These are phyloP conservation scores for Aporophyla lueneburgensis DNA, from an alignment of 2,888 invertebrate species.

Conservation along the genomic window DNA sequence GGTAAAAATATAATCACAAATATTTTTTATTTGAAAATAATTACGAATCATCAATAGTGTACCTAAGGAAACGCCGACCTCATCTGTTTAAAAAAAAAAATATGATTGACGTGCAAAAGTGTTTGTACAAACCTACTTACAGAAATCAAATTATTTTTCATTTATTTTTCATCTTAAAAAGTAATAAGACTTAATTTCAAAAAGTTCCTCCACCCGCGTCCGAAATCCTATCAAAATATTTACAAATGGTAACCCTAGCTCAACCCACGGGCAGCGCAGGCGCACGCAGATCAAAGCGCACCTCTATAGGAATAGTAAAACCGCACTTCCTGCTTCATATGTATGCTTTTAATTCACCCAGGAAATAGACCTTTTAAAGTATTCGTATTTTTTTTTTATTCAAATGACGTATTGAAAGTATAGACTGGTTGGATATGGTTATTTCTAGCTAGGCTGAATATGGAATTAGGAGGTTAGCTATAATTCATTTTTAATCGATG, in stretches of 20 bases:
- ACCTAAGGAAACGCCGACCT: no score
- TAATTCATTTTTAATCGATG: not conserved
- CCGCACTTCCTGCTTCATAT: slow-evolving; percentile 45
- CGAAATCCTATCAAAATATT: slow-evolving; percentile 27
- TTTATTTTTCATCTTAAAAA: not conserved
- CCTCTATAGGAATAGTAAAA: slow-evolving; percentile 49
- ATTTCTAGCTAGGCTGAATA: slow-evolving; percentile 3
- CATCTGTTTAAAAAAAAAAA: no score
- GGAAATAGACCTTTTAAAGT: slow-evolving; percentile 43
- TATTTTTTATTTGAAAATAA: no score
- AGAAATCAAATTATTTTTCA: no score
- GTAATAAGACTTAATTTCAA: not conserved
- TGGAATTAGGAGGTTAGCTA: not conserved
- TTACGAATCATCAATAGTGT: no score
- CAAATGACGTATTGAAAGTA: slow-evolving; percentile 22
- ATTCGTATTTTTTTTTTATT: slow-evolving; percentile 25
- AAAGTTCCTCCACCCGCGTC: not conserved
- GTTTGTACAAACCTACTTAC: no score
- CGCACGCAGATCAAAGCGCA: slow-evolving; percentile 56
- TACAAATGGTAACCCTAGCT: slow-evolving; percentile 30
- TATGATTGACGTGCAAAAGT: no score
- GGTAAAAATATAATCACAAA: no score
- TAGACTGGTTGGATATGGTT: not conserved
- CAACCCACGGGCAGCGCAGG: slow-evolving; percentile 8
- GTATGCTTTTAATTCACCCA: slow-evolving; percentile 38